Evolutionary conservation across 2,888 invertebrate species (phyloP).

Genomic region (Plutella xylostella): DNA sequence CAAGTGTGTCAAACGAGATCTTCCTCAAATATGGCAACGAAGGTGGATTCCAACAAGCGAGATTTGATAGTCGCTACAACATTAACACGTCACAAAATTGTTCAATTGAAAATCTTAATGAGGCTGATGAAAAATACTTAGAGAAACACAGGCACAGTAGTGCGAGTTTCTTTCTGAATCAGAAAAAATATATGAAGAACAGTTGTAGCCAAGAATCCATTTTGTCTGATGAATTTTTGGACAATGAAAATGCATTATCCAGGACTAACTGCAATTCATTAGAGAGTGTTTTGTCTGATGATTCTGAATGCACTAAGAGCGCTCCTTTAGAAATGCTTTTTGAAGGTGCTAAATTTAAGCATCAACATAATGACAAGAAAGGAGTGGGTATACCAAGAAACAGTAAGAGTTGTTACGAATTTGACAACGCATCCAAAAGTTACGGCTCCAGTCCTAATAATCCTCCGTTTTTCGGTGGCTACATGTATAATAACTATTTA

Average conservation of each 20-base stretch:
- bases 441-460: conserved; percentile 75
- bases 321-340: conserved; percentile 81
- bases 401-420: conserved; percentile 63
- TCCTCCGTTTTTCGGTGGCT: conserved; percentile 60
- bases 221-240: conserved; percentile 75
- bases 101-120: conserved; percentile 56
- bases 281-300: conserved; percentile 85
- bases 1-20: conserved; percentile 64
- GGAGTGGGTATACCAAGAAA: conserved; percentile 40
- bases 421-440: conserved; percentile 69
- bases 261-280: conserved; percentile 81
- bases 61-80: conserved; percentile 57
- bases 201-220: conserved; percentile 83
- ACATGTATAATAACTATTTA: conserved; percentile 64
- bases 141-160: conserved; percentile 76
- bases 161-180: conserved; percentile 85
- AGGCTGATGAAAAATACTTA: conserved; percentile 46
- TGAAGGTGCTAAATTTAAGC: conserved; percentile 59
- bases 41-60: conserved; percentile 60
- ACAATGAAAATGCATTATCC: conserved; percentile 64
- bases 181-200: conserved; percentile 70
- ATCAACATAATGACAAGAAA: conserved; percentile 41
- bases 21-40: conserved; percentile 63
- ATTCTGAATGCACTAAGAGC: conserved; percentile 81
- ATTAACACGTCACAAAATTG: conserved; percentile 58